Percentiles rank a stretch among this genome's conserved stretches.
phyloP scores from a whole-genome alignment of 2,113 vertebrate species.

The Stictonetta naevosa region DNA sequence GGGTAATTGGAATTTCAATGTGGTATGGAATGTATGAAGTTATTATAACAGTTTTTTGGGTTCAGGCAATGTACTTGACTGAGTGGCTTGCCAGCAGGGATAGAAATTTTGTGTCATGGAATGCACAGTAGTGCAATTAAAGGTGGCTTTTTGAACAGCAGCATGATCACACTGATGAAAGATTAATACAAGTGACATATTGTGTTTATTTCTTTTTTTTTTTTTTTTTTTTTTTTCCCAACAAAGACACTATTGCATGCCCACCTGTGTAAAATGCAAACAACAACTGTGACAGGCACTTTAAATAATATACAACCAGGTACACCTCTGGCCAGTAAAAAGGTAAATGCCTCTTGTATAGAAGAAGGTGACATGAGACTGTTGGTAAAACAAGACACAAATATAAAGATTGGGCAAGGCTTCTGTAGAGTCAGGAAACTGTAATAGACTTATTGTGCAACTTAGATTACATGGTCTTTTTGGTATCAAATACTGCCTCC shows the following conservation, averaged over 20 bases:
- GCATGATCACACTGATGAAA: background rate
- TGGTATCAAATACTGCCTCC: background rate
- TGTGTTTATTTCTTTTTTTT: background rate
- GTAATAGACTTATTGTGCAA: background rate
- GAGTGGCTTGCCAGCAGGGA: background rate
- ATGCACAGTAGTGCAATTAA: background rate
- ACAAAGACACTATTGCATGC: background rate
- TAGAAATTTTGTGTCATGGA: background rate
- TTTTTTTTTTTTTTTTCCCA: background rate
- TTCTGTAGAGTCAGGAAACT: background rate
- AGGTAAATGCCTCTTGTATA: background rate
- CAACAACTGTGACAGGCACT: background rate
- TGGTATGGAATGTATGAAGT: background rate
- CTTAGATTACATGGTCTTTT: background rate
- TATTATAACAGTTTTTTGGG: background rate
- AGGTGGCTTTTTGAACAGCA: background rate
- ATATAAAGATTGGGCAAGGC: background rate
- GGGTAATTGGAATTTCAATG: slow-evolving; percentile 9
- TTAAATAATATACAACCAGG: background rate
- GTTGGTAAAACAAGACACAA: background rate
- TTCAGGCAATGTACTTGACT: background rate
- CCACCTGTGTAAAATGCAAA: background rate
- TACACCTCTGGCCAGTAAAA: background rate
- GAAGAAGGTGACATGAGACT: background rate
- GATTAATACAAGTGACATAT: rapidly evolving